Evolutionary conservation across 2,113 vertebrate genomes (phyloP), one percentile per base, ranked within the genome.

Genomic region (Prunella fulvescens): DNA sequence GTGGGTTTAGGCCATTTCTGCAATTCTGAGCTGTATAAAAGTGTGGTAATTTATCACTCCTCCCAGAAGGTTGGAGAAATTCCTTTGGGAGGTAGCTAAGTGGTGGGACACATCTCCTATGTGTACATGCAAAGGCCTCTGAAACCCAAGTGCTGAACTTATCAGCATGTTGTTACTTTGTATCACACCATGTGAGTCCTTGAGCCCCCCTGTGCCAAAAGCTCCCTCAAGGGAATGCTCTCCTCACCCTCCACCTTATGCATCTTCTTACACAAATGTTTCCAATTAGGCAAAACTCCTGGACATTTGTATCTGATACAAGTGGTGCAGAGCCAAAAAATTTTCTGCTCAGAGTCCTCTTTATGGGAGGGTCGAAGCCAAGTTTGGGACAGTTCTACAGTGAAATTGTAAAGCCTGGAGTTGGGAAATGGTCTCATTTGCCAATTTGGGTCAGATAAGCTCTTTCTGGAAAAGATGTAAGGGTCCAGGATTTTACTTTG

Each of bases 131-230:
- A 39, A 28, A 1, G 33, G 20, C 25, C 33, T 44, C 58, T 2
- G 24, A 88, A 57, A 65, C 3, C 19, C 16, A 54, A 86, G 61
- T 2, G 33, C 20, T 19, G 26, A 47, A 69, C 4, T 51, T 11
- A 4, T 3, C 7, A 56, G 28, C 7, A 0, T 9, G 25, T 39
- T 42, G 48, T 57, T 72, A 42, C 25, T 71, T 57, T 14, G 31
- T 22, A 29, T 50, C 61, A 28, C 6, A 19, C 7, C 1, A 0
- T 7, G 26, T 1, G 10, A 13, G 61, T 58, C 60, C 14, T 2
- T 14, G 25, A 73, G 19, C 11, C 1, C 1, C 5, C 3, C 2
- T 5, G 40, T 3, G 29, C 71, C 64, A 54, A 76, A 86, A 74
- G 48, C 37, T 88, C 90, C 69, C 77, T 29, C 14, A 3, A 28